A percentile compares a stretch with the other conserved stretches of the same genome.
Evolutionary conservation across 2,888 invertebrate species (phyloP).

Genomic region (Resseliella maxima): DNA sequence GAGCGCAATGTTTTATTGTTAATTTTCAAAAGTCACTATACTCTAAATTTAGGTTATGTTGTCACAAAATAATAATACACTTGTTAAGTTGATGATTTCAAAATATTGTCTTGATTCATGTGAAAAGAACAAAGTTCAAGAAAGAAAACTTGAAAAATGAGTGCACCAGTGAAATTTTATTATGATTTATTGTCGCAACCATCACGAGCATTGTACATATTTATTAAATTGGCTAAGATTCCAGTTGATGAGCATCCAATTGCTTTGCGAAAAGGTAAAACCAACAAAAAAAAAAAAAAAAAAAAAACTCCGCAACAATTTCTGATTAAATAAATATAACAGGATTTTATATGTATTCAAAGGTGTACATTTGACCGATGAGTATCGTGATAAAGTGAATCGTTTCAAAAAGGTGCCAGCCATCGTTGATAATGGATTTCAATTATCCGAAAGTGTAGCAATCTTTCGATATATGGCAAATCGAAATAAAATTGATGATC

Average conservation of each 20-base stretch:
- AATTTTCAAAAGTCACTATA: too few relatives aligned
- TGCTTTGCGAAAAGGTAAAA: constrained; percentile 74
- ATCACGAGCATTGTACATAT: constrained; percentile 77
- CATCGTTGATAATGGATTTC: constrained; percentile 76
- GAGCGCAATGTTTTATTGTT: too few relatives aligned
- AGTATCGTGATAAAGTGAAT: constrained; percentile 71
- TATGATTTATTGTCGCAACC: constrained; percentile 83
- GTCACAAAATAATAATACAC: too few relatives aligned
- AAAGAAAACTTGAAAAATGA: not conserved
- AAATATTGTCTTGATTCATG: too few relatives aligned
- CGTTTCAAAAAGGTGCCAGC: constrained; percentile 75
- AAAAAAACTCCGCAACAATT: not conserved
- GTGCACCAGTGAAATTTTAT: constrained; percentile 73
- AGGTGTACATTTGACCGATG: constrained; percentile 75
- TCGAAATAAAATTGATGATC: constrained; percentile 70
- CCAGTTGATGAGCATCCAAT: constrained; percentile 75
- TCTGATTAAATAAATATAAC: not conserved
- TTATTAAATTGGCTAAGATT: constrained; percentile 75
- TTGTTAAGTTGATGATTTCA: too few relatives aligned
- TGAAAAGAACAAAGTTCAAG: too few relatives aligned
- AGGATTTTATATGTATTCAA: constrained; percentile 27
- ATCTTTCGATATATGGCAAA: constrained; percentile 75
- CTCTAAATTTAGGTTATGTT: too few relatives aligned
- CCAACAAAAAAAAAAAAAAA: constrained; percentile 60
- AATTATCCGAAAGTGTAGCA: constrained; percentile 76